phyloP scores from a whole-genome alignment of 92 coral and sea anemone genomes.

The Actinostola sp. region DNA sequence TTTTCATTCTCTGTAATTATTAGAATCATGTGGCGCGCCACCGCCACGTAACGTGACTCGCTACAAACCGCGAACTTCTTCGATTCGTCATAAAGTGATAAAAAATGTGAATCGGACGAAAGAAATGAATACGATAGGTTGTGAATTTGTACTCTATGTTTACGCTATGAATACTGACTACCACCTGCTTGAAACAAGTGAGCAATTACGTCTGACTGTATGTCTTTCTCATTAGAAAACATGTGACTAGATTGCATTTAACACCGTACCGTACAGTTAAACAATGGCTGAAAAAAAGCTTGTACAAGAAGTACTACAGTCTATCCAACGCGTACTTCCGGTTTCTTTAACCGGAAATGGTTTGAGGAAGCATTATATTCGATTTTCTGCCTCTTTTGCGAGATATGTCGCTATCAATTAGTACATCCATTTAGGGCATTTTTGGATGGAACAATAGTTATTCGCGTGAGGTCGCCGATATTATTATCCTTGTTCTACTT shows the following conservation, averaged over 20 bases:
- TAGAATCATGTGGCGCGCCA: too few relatives aligned
- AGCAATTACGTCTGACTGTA: background rate
- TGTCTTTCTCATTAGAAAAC: background rate
- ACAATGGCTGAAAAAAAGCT: background rate
- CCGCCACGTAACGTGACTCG: too few relatives aligned
- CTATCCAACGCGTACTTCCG: conserved; percentile 17
- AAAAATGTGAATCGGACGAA: too few relatives aligned
- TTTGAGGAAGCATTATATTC: background rate
- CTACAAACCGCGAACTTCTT: too few relatives aligned
- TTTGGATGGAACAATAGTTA: conserved; percentile 2
- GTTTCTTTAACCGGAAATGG: background rate
- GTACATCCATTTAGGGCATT: conserved; percentile 12
- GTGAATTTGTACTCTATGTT: too few relatives aligned
- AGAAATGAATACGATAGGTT: background rate
- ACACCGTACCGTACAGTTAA: background rate
- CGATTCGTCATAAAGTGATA: too few relatives aligned
- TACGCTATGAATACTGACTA: background rate
- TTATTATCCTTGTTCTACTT: conserved; percentile 51
- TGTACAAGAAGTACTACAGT: conserved; percentile 7
- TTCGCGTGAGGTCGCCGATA: conserved; percentile 65
- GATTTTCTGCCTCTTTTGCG: background rate
- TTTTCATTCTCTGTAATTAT: too few relatives aligned
- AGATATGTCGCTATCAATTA: background rate
- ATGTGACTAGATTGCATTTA: background rate
- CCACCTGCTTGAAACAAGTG: conserved; percentile 1